Evolutionary conservation across 2,797 vertebrate genomes (phyloP).

Genomic region (Pseudochromis fuscus): DNA sequence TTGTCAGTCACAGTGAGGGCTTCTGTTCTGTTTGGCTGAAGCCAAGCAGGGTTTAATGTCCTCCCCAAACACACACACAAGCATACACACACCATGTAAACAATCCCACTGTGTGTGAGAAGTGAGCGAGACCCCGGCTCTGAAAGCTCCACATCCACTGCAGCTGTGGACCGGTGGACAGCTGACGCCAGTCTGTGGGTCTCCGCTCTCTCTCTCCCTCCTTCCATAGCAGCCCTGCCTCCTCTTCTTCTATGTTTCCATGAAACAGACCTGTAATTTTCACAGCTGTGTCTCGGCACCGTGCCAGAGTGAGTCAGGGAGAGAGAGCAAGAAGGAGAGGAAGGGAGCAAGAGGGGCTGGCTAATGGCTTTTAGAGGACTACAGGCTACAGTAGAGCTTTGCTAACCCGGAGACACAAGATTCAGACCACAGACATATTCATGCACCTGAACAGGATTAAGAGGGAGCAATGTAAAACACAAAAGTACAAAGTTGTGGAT

Average conservation of each 20-base stretch:
- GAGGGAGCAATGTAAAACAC: constrained; percentile 16
- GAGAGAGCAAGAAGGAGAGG: constrained; percentile 25
- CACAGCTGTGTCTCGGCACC: constrained; percentile 79
- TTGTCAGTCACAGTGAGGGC: constrained; percentile 75
- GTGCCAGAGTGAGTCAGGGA: constrained; percentile 66
- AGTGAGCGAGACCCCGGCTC: constrained; percentile 66
- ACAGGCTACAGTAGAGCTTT: constrained; percentile 33
- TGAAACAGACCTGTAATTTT: constrained; percentile 82
- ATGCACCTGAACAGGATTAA: constrained; percentile 17
- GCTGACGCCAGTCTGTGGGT: constrained; percentile 78
- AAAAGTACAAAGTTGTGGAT: constrained; percentile 9
- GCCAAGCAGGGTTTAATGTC: constrained; percentile 72
- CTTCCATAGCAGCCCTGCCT: constrained; percentile 42
- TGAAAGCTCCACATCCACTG: constrained; percentile 70
- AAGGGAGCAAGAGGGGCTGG: constrained; percentile 21
- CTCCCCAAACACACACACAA: constrained; percentile 14
- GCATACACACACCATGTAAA: constrained; percentile 64
- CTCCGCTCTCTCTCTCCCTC: constrained; percentile 53
- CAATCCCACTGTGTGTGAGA: constrained; percentile 77
- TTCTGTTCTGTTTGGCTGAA: constrained; percentile 69
- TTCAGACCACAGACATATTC: constrained; percentile 31
- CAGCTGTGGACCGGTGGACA: constrained; percentile 82
- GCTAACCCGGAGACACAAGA: constrained; percentile 44
- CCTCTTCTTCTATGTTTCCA: constrained; percentile 71
- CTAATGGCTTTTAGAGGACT: constrained; percentile 69